Evolutionary conservation across 2,113 vertebrate species (phyloP).

Genomic region (Lagopus muta): DNA sequence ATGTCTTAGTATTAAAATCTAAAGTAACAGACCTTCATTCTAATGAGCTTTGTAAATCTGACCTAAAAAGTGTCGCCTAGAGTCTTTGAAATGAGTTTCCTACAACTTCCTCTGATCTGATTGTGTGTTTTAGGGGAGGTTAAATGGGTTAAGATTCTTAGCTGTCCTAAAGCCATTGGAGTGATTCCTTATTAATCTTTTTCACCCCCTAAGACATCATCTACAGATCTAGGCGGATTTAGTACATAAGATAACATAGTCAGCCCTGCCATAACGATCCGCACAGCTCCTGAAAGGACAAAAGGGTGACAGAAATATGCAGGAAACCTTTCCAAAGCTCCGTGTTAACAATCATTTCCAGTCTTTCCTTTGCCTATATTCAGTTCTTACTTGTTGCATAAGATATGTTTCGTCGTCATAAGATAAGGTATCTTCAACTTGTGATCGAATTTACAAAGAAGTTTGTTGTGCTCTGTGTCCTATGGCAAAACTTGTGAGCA

Average conservation of each 20-base stretch:
- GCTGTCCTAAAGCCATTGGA: conserved; percentile 88
- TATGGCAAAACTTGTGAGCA: conserved; percentile 62
- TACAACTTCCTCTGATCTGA: conserved; percentile 79
- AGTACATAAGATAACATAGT: conserved; percentile 80
- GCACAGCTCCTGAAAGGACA: conserved; percentile 63
- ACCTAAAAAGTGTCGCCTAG: conserved; percentile 75
- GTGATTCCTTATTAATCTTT: conserved; percentile 94
- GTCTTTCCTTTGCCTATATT: background rate
- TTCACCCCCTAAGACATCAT: conserved; percentile 91
- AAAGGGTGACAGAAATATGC: conserved; percentile 65
- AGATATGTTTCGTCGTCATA: conserved; percentile 23
- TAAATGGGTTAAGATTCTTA: conserved; percentile 96
- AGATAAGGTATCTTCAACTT: conserved; percentile 41
- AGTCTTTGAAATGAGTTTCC: conserved; percentile 82
- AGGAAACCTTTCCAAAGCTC: conserved; percentile 5
- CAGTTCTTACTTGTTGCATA: background rate
- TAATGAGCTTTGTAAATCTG: conserved; percentile 77
- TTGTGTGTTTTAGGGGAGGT: conserved; percentile 84
- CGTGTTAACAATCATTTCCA: background rate
- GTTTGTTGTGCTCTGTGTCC: conserved; percentile 21
- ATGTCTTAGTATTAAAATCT: conserved; percentile 76
- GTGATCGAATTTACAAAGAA: conserved; percentile 59
- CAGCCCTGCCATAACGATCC: conserved; percentile 76
- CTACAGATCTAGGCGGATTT: conserved; percentile 92
- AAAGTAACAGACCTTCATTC: conserved; percentile 74